Evolutionary conservation across 1,140 invertebrate genomes (phyloP), one percentile per base, ranked within the genome.

Genomic region (Apis dorsata): DNA sequence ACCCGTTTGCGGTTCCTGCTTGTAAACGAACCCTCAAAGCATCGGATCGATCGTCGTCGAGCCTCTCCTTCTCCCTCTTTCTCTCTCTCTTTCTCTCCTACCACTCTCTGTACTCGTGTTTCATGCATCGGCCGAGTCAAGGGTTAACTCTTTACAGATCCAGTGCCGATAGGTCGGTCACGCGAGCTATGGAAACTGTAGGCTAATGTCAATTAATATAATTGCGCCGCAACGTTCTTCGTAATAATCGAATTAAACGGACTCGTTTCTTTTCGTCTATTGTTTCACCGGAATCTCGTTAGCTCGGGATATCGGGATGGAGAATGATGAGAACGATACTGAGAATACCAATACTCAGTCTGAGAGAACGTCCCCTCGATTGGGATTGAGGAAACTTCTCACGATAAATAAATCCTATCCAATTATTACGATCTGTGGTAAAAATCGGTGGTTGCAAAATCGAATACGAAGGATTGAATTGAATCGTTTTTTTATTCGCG

Each of bases 181-280:
- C 80, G 80, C 80, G 73, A 77, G 80, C 73, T n/a, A 44, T 82
- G 80, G 13, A 77, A 62, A 70, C 73, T n/a, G 49, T 70, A 69
- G 21, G 63, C 65, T 69, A 82, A 82, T 82, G 80, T 82, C 80
- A 82, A 82, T 82, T 82, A 82, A 82, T 82, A 82, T 82, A 82
- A 82, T 82, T 82, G 62, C 79, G 1, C 15, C 19, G 10, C n/a
- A 5, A 8, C n/a, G 13, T 34, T 82, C 49, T 24, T 44, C 65
- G 34, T 77, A 82, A 77, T 82, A 82, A 82, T 70, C 55, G 65
- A 81, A 83, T 71, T 49, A 62, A 15, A 28, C 28, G 53, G 57
- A 15, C 8, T 21, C 21, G 12, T 65, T 66, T 15, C 10, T 59
- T n/a, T 63, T 66, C 11, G 15, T 24, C 71, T 28, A 74, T 68